Conservation (phyloP, 2,797 vertebrate species). For the Echiichthys vipera region DNA sequence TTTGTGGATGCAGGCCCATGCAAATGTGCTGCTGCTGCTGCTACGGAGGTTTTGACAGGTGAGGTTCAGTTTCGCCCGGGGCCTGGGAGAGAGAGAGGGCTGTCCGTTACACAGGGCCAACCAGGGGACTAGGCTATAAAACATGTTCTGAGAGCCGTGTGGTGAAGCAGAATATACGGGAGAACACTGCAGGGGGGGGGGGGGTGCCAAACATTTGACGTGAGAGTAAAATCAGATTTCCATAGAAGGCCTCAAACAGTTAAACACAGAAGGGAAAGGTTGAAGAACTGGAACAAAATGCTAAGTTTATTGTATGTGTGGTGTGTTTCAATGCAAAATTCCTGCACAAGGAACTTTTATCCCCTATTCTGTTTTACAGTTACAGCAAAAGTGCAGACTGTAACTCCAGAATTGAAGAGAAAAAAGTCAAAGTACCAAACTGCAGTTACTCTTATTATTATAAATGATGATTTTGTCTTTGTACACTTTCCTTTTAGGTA, state of each 20-base stretch:
- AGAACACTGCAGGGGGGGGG: neutral
- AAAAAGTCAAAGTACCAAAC: neutral
- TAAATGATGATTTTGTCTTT: neutral
- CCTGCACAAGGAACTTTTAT: neutral
- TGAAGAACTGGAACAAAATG: neutral
- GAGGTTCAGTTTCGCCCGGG: constrained; percentile 72
- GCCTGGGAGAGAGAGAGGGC: constrained; percentile 48
- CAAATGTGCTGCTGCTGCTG: constrained; percentile 74
- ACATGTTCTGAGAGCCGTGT: constrained; percentile 12
- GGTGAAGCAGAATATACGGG: constrained; percentile 1
- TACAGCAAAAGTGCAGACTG: neutral
- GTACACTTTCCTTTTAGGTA: neutral
- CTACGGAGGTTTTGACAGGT: constrained; percentile 63
- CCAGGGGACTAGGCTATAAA: constrained; percentile 25
- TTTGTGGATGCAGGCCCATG: constrained; percentile 77
- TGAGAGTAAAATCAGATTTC: neutral
- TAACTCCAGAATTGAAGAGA: neutral
- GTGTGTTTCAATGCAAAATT: neutral
- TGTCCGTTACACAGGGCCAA: constrained; percentile 55
- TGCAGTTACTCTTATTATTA: neutral
- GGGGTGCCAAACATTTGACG: constrained; percentile 1
- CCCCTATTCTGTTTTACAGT: neutral
- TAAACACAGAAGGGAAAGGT: neutral
- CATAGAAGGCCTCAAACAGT: neutral
- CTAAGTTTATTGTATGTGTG: neutral